Evolutionary conservation across 1,140 invertebrate species (phyloP), one percentile per base, ranked within the genome.

Genomic region (Calliphora vicina): DNA sequence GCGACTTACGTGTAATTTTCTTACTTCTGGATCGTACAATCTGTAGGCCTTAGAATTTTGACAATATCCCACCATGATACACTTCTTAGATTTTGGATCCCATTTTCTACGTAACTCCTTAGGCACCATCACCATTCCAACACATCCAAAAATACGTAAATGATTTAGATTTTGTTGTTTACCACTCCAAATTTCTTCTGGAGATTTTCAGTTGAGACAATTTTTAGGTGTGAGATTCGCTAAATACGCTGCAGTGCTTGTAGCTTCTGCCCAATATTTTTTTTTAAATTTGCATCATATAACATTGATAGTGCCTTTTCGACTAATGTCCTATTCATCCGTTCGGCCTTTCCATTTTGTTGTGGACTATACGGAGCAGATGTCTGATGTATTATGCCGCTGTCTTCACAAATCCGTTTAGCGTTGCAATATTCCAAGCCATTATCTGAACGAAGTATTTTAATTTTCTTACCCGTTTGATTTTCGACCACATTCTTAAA

Each of bases 401-500:
- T 72, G 20, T 72, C 20, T 6, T 25, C 23, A 13, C 20, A 25
- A 26, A 72, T 72, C 6, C 6, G 25, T 72, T 72, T 72, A 4
- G 67, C 20, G 25, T 72, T 72, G 67, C 67, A 72, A 26, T 25
- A 72, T 26, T 72, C 67, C 6, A 26, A 72, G 8, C 67, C 67
- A 72, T 72, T 72, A 26, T 72, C 67, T 4, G 67, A 25, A 23
- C 67, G 20, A 13, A 72, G 67, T 25, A 25, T 72, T 72, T 72
- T 72, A 4, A 72, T 72, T 72, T 23, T 26, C 13, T 25, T 72
- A 26, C 67, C 67, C 20, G 67, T 72, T 26, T 72, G 20, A 26
- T 72, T 72, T 72, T 72, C 67, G 20, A 72, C 67, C 20, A 25
- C 13, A 26, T 72, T 72, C 67, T 72, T 72, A 26, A 72, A 72